These are phyloP conservation scores for Chrysomela aeneicollis DNA, from an alignment of 2,888 invertebrate species.

Conservation along the genomic window DNA sequence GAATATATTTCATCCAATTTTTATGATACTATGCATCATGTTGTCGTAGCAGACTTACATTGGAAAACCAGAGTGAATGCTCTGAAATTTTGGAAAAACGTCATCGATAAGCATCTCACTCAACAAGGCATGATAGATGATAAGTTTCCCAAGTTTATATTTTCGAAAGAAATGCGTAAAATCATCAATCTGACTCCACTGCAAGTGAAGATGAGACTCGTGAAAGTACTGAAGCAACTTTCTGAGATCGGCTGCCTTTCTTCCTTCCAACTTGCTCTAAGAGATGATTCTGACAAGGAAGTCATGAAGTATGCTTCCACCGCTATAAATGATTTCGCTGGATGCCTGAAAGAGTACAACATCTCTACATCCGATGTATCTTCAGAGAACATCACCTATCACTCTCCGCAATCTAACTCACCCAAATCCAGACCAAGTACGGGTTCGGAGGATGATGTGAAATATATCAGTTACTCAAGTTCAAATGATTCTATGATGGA, in stretches of 20 bases:
- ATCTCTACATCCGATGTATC: slow-evolving; percentile 52
- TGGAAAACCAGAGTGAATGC: slow-evolving; percentile 84
- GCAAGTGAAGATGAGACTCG: slow-evolving; percentile 72
- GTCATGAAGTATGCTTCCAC: slow-evolving; percentile 70
- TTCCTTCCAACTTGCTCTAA: slow-evolving; percentile 71
- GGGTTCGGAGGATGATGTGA: background rate
- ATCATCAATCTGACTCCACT: slow-evolving; percentile 75
- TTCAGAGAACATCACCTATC: background rate
- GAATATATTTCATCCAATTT: slow-evolving; percentile 63
- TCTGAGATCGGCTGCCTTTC: slow-evolving; percentile 75
- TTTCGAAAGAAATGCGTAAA: slow-evolving; percentile 79
- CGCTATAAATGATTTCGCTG: slow-evolving; percentile 65
- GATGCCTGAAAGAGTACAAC: slow-evolving; percentile 67
- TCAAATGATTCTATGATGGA: slow-evolving; percentile 63
- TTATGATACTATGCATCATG: slow-evolving; percentile 71
- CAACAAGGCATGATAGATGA: slow-evolving; percentile 88
- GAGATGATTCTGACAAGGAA: slow-evolving; percentile 75
- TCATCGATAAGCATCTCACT: slow-evolving; percentile 70
- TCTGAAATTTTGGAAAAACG: slow-evolving; percentile 75
- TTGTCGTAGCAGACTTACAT: slow-evolving; percentile 76
- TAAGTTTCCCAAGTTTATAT: slow-evolving; percentile 78
- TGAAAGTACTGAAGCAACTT: slow-evolving; percentile 73
- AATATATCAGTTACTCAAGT: background rate
- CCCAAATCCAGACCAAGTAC: background rate
- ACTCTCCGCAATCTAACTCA: background rate